These are phyloP conservation scores for Coronaproctus castanopsis DNA, from an alignment of 2,888 invertebrate species.

Conservation along the genomic window DNA sequence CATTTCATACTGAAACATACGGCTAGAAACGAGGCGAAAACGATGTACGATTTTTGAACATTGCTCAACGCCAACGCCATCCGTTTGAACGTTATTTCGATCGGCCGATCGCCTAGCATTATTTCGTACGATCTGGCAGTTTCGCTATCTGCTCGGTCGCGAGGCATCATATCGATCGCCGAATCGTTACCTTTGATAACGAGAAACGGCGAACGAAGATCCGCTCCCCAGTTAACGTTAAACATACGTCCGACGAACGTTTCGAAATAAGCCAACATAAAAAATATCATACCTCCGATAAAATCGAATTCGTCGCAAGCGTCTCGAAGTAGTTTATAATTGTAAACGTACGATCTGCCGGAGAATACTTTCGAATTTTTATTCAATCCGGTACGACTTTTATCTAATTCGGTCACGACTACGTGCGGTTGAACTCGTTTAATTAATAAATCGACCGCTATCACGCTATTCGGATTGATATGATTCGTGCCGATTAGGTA, in stretches of 20 bases:
- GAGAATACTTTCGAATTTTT: constrained; percentile 5
- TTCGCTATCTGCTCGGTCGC: neutral
- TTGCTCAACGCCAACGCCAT: constrained; percentile 8
- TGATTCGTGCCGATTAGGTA: constrained; percentile 11
- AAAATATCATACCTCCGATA: constrained; percentile 12
- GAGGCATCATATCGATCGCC: constrained; percentile 3
- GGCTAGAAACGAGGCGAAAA: neutral
- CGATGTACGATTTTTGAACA: constrained; percentile 1
- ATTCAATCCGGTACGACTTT: constrained; percentile 10
- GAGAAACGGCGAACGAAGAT: constrained; percentile 6
- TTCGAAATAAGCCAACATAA: constrained; percentile 12
- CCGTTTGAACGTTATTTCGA: constrained; percentile 10
- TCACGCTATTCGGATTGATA: constrained; percentile 8
- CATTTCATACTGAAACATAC: constrained; percentile 9
- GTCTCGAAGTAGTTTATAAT: constrained; percentile 7
- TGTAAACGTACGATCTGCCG: constrained; percentile 6
- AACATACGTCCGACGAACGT: constrained; percentile 9
- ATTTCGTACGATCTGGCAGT: constrained; percentile 13
- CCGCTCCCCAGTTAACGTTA: constrained; percentile 12
- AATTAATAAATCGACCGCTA: constrained; percentile 9
- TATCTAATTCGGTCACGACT: constrained; percentile 11
- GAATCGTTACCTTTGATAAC: neutral
- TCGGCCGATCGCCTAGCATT: constrained; percentile 12
- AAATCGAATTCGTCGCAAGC: constrained; percentile 10
- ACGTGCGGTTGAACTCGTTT: constrained; percentile 8